phyloP scores from a whole-genome alignment of 2,888 invertebrate genomes.

The Lysandra bellargus region DNA sequence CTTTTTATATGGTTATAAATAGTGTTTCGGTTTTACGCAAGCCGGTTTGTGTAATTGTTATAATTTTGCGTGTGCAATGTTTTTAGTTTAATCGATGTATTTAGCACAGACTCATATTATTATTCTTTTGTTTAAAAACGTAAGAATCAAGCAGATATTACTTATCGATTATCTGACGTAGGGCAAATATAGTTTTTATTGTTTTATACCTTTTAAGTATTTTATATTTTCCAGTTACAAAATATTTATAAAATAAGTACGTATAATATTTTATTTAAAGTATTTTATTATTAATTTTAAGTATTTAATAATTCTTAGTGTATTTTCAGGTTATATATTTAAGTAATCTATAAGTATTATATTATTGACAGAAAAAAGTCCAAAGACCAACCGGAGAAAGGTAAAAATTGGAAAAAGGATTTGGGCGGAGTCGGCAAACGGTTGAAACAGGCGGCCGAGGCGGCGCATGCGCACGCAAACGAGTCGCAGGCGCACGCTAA shows the following conservation, averaged over 20 bases:
- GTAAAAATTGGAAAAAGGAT: slow-evolving; percentile 63
- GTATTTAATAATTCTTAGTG: neutral
- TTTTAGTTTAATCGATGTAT: neutral
- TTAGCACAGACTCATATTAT: neutral
- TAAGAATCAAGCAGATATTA: neutral
- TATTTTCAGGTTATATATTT: slow-evolving; percentile 12
- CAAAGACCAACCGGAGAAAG: slow-evolving; percentile 57
- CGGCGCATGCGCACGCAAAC: slow-evolving; percentile 60
- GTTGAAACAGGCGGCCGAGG: slow-evolving; percentile 63
- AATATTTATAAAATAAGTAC: no score
- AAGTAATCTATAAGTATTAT: slow-evolving; percentile 33
- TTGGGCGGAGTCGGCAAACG: slow-evolving; percentile 62
- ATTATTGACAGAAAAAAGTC: slow-evolving; percentile 73
- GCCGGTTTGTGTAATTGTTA: slow-evolving; percentile 12
- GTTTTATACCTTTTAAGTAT: neutral
- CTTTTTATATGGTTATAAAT: slow-evolving; percentile 1
- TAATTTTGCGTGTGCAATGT: neutral
- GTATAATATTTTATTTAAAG: neutral
- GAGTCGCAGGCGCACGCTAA: slow-evolving; percentile 56
- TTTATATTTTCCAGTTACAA: neutral
- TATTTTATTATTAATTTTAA: neutral
- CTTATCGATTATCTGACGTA: neutral
- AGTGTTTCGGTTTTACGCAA: slow-evolving; percentile 8
- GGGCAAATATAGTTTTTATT: neutral
- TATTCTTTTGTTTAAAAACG: neutral